These are phyloP conservation scores for Tenebrio molitor DNA, from an alignment of 1,140 invertebrate species.

Conservation along the genomic window DNA sequence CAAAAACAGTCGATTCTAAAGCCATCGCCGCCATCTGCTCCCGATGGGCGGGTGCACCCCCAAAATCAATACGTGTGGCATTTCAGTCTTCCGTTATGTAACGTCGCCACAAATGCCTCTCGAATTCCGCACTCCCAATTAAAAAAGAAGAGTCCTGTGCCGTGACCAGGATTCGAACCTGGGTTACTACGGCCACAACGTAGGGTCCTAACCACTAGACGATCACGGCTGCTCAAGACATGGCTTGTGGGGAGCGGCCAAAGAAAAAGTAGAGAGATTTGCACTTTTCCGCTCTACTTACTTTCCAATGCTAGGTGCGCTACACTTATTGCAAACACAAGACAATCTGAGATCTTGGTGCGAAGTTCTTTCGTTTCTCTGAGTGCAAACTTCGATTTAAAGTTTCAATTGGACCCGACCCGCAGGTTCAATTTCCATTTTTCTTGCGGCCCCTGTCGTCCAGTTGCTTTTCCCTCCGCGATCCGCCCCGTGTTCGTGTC, in stretches of 20 bases:
- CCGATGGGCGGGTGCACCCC: slow-evolving; percentile 5
- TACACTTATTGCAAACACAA: too few relatives aligned
- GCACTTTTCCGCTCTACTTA: not conserved
- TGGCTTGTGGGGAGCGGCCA: not conserved
- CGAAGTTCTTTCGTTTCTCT: too few relatives aligned
- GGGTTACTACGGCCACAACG: slow-evolving; percentile 66
- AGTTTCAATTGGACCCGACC: too few relatives aligned
- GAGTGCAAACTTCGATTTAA: too few relatives aligned
- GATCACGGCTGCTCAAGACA: slow-evolving; percentile 60
- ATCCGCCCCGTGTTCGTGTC: too few relatives aligned
- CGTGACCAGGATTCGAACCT: slow-evolving; percentile 66
- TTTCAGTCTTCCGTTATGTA: slow-evolving; percentile 1
- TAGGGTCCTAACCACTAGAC: slow-evolving; percentile 66
- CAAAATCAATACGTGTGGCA: slow-evolving; percentile 15
- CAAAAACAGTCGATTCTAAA: not conserved
- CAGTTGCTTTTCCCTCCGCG: too few relatives aligned
- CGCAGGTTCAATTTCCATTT: too few relatives aligned
- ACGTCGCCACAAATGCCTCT: not conserved
- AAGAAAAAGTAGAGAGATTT: slow-evolving; percentile 2
- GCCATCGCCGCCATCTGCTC: slow-evolving; percentile 9
- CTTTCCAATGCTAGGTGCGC: not conserved
- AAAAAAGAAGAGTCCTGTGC: slow-evolving; percentile 47
- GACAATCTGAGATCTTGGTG: too few relatives aligned
- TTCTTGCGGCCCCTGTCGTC: too few relatives aligned
- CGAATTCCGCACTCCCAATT: too few relatives aligned